Base-by-base conservation (phyloP, 2,113 vertebrate genomes). In the Calidris pugnax region DNA sequence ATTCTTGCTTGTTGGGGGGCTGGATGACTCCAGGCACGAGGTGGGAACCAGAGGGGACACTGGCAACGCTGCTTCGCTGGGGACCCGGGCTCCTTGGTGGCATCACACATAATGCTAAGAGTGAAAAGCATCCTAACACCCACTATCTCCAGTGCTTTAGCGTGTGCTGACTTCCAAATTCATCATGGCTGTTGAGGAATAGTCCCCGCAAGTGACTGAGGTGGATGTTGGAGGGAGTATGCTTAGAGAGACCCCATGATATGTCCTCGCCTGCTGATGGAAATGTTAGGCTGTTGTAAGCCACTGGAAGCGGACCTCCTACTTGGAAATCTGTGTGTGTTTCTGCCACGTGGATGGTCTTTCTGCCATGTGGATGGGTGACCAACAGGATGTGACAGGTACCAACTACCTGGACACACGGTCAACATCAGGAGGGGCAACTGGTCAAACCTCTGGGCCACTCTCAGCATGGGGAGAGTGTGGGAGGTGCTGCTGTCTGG, bases 101-200 rank as follows among this genome's bases (percentile, higher is more conserved):
- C 51, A 72, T 67, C n/a, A 15, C 1, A 2, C 13, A 1, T 64
- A 43, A 20, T 8, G 13, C 28, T 53, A 30, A 26, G 32, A 77
- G 66, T 12, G 10, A 62, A 45, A 22, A 55, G 41, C 22, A 9
- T 39, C 71, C 85, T 45, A 48, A 60, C 20, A n/a, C 37, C 14
- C 17, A 1, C 35, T 50, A 21, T 45, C 47, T 28, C 51, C 22
- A 2, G 14, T 9, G 6, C 47, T 71, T 76, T 32, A 63, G 37
- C 17, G 4, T 4, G 28, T 8, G 21, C 60, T 64, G 15, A 5
- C 39, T 63, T 60, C 53, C 45, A 33, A 10, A 59, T 59, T 63
- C 37, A 14, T 62, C 5, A 1, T 0, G 0, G 27, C 48, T 62
- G 8, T 53, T 59, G 35, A 53, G 45, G 45, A 57, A 4, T 13